Evolutionary conservation across 2,797 vertebrate genomes (phyloP).

Genomic region (Sciurus carolinensis): DNA sequence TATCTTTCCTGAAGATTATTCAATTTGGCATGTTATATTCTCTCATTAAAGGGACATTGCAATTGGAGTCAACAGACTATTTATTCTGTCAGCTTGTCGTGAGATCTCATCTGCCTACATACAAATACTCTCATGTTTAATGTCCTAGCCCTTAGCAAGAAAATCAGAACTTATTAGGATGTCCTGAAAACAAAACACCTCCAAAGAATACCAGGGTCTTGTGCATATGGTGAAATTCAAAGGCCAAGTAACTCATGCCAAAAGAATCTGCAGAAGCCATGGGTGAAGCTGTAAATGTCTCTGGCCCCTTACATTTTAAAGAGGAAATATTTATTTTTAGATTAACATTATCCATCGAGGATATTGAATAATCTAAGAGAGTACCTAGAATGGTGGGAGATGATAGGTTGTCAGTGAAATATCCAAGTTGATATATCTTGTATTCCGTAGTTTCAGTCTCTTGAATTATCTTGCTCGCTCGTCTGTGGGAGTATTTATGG

Average conservation of each 20-base stretch:
- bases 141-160: background rate
- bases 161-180: background rate
- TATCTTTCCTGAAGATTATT: slow-evolving; percentile 33
- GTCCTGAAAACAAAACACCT: background rate
- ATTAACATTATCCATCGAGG: background rate
- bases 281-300: background rate
- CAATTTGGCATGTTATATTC: slow-evolving; percentile 9
- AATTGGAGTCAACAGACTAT: background rate
- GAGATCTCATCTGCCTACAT: background rate
- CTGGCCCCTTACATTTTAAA: background rate
- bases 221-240: background rate
- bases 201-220: background rate
- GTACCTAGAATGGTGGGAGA: background rate
- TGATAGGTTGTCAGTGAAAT: background rate
- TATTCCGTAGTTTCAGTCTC: slow-evolving; percentile 6
- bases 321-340: background rate
- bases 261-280: background rate
- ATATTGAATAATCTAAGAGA: background rate
- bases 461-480: background rate
- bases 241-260: background rate
- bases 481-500: background rate
- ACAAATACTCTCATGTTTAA: background rate
- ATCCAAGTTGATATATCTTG: background rate
- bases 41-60: background rate
- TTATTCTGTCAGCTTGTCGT: slow-evolving; percentile 39